Percentiles rank a stretch among this genome's conserved stretches.
Conservation (phyloP, 2,797 vertebrate species). For the Rhinophrynus dorsalis region DNA sequence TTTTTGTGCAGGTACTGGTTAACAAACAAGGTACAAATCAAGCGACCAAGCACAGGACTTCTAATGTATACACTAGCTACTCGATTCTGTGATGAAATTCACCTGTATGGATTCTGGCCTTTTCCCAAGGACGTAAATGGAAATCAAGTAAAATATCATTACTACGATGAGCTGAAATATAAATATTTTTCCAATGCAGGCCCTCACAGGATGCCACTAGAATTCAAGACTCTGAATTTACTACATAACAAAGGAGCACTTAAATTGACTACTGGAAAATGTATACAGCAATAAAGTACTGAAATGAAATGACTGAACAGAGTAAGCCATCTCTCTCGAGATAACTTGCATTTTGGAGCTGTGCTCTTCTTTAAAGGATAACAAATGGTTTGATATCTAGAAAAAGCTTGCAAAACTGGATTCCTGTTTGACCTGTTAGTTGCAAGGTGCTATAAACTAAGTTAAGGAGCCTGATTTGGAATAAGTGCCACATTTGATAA, state of each 20-base stretch:
- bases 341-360: slow-evolving; percentile 19
- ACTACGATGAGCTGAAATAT: slow-evolving; percentile 84
- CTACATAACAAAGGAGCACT: slow-evolving; percentile 82
- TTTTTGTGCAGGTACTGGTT: slow-evolving; percentile 79
- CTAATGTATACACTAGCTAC: slow-evolving; percentile 87
- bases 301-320: slow-evolving; percentile 48
- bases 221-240: slow-evolving; percentile 79
- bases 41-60: slow-evolving; percentile 84
- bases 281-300: slow-evolving; percentile 69
- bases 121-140: slow-evolving; percentile 82
- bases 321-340: slow-evolving; percentile 41
- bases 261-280: slow-evolving; percentile 82
- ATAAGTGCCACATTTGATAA: slow-evolving; percentile 73
- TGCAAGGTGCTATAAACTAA: slow-evolving; percentile 69
- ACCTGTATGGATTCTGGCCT: slow-evolving; percentile 87
- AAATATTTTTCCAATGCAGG: slow-evolving; percentile 82
- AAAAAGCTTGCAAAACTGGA: slow-evolving; percentile 50
- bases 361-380: slow-evolving; percentile 4
- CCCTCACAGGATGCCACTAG: slow-evolving; percentile 85
- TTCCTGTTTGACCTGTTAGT: slow-evolving; percentile 59
- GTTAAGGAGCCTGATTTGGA: slow-evolving; percentile 63
- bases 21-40: slow-evolving; percentile 86
- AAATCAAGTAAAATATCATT: slow-evolving; percentile 84
- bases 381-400: slow-evolving; percentile 1
- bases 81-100: slow-evolving; percentile 86